Evolutionary conservation across 2,797 vertebrate species (phyloP).

Genomic region (Microctenopoma steveboyesi): DNA sequence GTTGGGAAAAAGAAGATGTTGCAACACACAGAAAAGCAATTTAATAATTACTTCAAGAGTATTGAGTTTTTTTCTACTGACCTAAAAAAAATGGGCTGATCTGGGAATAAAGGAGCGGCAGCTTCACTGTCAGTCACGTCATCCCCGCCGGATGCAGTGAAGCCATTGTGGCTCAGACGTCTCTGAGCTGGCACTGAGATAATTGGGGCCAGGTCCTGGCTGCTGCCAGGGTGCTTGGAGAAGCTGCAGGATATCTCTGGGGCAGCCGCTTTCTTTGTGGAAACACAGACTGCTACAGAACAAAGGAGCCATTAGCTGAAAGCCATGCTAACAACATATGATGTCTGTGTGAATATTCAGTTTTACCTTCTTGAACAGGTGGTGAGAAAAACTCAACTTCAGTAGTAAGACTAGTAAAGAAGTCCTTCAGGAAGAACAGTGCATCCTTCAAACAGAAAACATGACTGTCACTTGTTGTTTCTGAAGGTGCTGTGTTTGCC

Average conservation of each 20-base stretch:
- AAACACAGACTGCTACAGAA: constrained; percentile 70
- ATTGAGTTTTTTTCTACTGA: constrained; percentile 55
- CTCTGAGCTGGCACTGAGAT: constrained; percentile 91
- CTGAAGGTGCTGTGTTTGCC: background rate
- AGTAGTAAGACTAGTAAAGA: constrained; percentile 93
- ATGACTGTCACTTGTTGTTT: background rate
- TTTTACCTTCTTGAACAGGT: constrained; percentile 93
- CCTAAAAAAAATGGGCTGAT: constrained; percentile 98
- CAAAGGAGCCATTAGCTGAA: background rate
- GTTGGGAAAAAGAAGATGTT: constrained; percentile 16
- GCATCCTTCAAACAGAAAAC: constrained; percentile 87
- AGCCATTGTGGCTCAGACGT: constrained; percentile 81
- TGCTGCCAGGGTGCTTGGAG: constrained; percentile 84
- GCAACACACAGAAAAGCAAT: background rate
- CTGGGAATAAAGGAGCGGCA: constrained; percentile 82
- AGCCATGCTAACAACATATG: background rate
- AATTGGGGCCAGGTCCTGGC: constrained; percentile 89
- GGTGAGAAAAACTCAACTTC: constrained; percentile 95
- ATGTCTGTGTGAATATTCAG: background rate
- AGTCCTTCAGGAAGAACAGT: constrained; percentile 98
- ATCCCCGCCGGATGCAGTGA: constrained; percentile 69
- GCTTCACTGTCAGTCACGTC: constrained; percentile 73
- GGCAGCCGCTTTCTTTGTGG: constrained; percentile 88
- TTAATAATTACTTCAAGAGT: background rate
- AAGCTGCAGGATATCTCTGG: constrained; percentile 93